Evolutionary conservation across 2,888 invertebrate species (phyloP).

Genomic region (Peribatodes rhomboidaria): DNA sequence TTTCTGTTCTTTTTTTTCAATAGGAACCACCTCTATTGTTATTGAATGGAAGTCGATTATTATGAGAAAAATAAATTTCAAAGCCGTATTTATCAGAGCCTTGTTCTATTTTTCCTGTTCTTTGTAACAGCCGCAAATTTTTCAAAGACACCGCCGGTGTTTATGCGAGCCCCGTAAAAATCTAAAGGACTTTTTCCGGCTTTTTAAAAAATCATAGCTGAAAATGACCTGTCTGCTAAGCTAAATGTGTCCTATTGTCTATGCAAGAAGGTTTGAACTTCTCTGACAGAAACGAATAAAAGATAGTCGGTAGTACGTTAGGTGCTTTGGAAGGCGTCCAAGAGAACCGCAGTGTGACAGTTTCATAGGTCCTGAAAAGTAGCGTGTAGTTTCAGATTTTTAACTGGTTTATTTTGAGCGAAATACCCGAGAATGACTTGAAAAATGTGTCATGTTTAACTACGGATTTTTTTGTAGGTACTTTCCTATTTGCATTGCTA

Average conservation of each 20-base stretch:
- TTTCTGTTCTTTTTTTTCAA: background rate
- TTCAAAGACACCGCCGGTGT: conserved; percentile 40
- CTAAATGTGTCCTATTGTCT: background rate
- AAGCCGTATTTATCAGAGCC: conserved; percentile 24
- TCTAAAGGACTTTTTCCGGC: conserved; percentile 33
- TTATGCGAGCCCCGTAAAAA: conserved; percentile 33
- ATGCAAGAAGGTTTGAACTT: background rate
- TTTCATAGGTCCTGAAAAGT: conserved; percentile 67
- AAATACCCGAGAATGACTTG: conserved; percentile 10
- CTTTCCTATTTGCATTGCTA: too few species aligned
- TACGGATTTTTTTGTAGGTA: too few species aligned
- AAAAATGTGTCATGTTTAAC: background rate
- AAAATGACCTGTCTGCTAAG: background rate
- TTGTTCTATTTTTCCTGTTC: conserved; percentile 25
- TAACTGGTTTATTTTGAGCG: conserved; percentile 43
- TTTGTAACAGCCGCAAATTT: conserved; percentile 32
- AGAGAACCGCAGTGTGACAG: conserved; percentile 60
- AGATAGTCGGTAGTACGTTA: conserved; percentile 44
- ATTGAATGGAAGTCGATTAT: conserved; percentile 9
- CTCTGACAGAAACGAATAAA: conserved; percentile 33
- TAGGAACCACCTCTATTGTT: background rate
- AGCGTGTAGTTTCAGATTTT: conserved; percentile 53
- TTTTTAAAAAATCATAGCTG: conserved; percentile 33
- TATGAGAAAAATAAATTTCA: conserved; percentile 18
- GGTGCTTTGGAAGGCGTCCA: conserved; percentile 49